Evolutionary conservation across 1,140 invertebrate genomes (phyloP).

Genomic region (Belonocnema kinseyi): DNA sequence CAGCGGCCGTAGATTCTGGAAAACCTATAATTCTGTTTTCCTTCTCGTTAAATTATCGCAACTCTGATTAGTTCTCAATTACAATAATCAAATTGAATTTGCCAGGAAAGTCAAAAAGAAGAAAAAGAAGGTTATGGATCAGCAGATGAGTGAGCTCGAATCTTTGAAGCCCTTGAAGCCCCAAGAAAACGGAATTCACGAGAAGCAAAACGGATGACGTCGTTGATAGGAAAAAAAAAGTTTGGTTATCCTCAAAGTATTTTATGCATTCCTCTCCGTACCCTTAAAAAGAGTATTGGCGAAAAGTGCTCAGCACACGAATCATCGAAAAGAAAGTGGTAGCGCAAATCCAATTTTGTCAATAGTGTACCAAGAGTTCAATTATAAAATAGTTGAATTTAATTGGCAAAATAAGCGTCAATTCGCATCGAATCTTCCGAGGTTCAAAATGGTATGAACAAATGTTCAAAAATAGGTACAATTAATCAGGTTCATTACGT

Average conservation of each 20-base stretch:
- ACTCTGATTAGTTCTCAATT: neutral
- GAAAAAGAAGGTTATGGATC: neutral
- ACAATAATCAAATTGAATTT: constrained; percentile 11
- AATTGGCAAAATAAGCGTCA: neutral
- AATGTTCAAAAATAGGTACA: neutral
- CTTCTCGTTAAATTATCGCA: no score
- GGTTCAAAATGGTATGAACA: neutral
- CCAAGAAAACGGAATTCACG: constrained; percentile 2
- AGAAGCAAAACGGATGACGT: constrained; percentile 45
- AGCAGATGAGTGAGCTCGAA: neutral
- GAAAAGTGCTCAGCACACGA: neutral
- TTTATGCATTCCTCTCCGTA: constrained; percentile 43
- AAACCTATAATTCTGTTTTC: no score
- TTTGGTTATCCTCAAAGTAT: constrained; percentile 52
- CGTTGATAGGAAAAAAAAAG: constrained; percentile 23
- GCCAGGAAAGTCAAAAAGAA: neutral
- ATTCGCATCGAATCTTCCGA: neutral
- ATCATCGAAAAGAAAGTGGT: neutral
- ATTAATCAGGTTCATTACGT: neutral
- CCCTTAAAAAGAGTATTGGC: neutral
- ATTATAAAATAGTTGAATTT: neutral
- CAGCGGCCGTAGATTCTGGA: no score
- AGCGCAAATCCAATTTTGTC: neutral
- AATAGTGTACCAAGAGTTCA: constrained; percentile 3
- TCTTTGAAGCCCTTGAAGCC: neutral